Percentiles rank a stretch among this genome's conserved stretches.
Conservation (phyloP, 1,140 invertebrate genomes). For the Mylabris phalerata region DNA sequence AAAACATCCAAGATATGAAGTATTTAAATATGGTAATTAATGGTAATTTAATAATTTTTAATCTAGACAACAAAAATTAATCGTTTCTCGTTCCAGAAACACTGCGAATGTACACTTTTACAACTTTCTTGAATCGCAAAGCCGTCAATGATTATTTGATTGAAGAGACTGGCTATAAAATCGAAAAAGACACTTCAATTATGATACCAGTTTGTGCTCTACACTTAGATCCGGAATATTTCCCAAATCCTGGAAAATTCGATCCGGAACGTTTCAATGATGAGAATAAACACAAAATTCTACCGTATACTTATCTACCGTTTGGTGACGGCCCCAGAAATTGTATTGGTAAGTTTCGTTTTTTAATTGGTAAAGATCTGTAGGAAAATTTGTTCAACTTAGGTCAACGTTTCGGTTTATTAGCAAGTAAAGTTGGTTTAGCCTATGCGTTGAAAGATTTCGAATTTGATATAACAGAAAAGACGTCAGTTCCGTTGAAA, state of each 20-base stretch:
- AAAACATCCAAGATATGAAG: constrained; percentile 47
- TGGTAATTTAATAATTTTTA: constrained; percentile 27
- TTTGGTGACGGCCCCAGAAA: constrained; percentile 55
- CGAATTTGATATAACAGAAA: no score
- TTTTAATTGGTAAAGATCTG: constrained; percentile 1
- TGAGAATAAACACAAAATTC: constrained; percentile 32
- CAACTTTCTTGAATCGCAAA: constrained; percentile 30
- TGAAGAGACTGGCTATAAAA: constrained; percentile 29
- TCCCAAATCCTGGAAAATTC: constrained; percentile 51
- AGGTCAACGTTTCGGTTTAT: no score
- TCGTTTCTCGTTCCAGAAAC: constrained; percentile 25
- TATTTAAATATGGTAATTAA: constrained; percentile 49
- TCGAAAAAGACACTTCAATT: constrained; percentile 41
- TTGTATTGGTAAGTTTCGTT: constrained; percentile 45
- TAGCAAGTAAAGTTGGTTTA: no score
- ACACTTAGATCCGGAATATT: constrained; percentile 46
- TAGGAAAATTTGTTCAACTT: no score
- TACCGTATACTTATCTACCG: constrained; percentile 48
- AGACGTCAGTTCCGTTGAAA: no score
- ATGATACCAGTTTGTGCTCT: constrained; percentile 37
- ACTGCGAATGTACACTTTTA: constrained; percentile 45
- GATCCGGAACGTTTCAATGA: constrained; percentile 47
- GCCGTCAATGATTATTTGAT: constrained; percentile 35
- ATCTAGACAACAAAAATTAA: neutral
- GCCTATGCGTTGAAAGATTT: no score